Conservation (phyloP, 2,113 vertebrate genomes). For the Leptobrachium ailaonicum region DNA sequence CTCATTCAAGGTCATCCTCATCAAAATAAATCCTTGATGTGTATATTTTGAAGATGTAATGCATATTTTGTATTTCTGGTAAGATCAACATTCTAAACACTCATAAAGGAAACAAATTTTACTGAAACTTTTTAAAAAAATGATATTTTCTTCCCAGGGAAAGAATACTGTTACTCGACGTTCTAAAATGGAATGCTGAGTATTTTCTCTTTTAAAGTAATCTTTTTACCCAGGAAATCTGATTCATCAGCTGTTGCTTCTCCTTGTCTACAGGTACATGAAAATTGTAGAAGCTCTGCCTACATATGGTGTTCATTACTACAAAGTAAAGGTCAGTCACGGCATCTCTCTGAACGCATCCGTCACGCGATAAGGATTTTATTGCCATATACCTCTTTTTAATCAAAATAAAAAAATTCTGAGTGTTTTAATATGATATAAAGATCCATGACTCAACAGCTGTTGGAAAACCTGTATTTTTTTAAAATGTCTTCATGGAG, state of each 20-base stretch:
- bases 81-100: too few species aligned
- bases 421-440: slow-evolving; percentile 17
- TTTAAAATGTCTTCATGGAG: background rate
- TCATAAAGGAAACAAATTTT: too few species aligned
- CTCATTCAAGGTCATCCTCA: too few species aligned
- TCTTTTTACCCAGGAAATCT: too few species aligned
- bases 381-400: background rate
- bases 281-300: slow-evolving; percentile 90
- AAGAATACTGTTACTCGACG: too few species aligned
- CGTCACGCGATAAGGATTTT: slow-evolving; percentile 6
- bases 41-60: too few species aligned
- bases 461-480: background rate
- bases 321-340: slow-evolving; percentile 90
- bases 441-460: slow-evolving; percentile 1
- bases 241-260: background rate
- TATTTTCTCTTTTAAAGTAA: too few species aligned
- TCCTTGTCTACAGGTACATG: slow-evolving; percentile 80
- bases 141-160: too few species aligned
- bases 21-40: too few species aligned
- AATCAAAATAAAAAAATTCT: background rate
- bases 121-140: too few species aligned
- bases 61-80: too few species aligned
- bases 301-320: slow-evolving; percentile 97
- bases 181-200: too few species aligned
- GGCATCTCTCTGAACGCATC: background rate